Evolutionary conservation across 2,888 invertebrate genomes (phyloP), one percentile per base, ranked within the genome.

Genomic region (Chalcis sispes): DNA sequence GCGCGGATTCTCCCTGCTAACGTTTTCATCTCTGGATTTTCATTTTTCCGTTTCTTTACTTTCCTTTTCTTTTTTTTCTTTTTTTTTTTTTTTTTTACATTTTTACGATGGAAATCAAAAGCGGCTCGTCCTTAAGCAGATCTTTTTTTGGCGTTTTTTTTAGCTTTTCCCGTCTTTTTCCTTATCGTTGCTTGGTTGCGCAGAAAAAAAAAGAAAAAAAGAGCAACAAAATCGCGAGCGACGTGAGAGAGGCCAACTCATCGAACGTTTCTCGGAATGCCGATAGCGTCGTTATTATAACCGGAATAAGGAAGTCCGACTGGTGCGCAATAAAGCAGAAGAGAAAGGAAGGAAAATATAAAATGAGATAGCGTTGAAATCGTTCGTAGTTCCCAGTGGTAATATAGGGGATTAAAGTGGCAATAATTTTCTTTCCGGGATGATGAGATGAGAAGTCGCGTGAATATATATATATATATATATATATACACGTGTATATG

Each of bases 231-330:
- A n/a, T n/a, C n/a, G n/a, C n/a, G n/a, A n/a, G n/a, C n/a, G n/a
- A n/a, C n/a, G n/a, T n/a, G n/a, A n/a, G n/a, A n/a, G n/a, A n/a
- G n/a, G n/a, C n/a, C n/a, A n/a, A n/a, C n/a, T n/a, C n/a, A n/a
- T n/a, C n/a, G n/a, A n/a, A n/a, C n/a, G n/a, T n/a, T n/a, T n/a
- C 7, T 13, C 42, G 42, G 42, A 42, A 8, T 5, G 25, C 29
- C n/a, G n/a, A n/a, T n/a, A n/a, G n/a, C n/a, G 48, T 67, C 32
- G 18, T 66, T 66, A 59, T 52, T 61, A 23, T 54, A 52, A 73
- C 54, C 69, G 74, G 56, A 75, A 70, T 58, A 70, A 75, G 74
- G 74, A 70, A 75, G 69, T 56, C 54, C 42, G 65, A 54, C 18
- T 23, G n/a, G 18, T 13, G n/a, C n/a, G n/a, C n/a, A n/a, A n/a